phyloP scores from a whole-genome alignment of 2,888 invertebrate genomes.

The Synanthedon tipuliformis region DNA sequence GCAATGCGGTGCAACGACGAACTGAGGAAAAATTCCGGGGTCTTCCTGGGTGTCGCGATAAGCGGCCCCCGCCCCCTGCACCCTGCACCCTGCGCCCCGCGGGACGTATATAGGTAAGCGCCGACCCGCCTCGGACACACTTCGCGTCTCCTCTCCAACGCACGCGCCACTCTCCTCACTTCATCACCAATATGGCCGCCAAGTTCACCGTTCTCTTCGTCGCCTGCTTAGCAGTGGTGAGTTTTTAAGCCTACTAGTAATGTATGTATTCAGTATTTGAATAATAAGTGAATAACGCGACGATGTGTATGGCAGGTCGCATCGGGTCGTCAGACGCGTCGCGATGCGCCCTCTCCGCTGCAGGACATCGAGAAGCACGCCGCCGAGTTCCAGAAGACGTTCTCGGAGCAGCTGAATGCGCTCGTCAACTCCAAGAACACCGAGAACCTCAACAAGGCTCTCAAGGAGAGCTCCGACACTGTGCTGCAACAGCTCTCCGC shows the following conservation, averaged over 20 bases:
- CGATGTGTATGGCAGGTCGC: not conserved
- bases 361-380: slow-evolving; percentile 46
- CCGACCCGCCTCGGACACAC: slow-evolving; percentile 15
- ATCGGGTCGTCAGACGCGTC: slow-evolving; percentile 24
- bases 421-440: slow-evolving; percentile 45
- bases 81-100: slow-evolving; percentile 4
- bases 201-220: slow-evolving; percentile 34
- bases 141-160: slow-evolving; percentile 12
- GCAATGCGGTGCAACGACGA: not conserved
- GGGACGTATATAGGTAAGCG: not conserved
- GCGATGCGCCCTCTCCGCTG: slow-evolving; percentile 32
- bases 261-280: too few relatives aligned
- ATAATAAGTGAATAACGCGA: too few relatives aligned
- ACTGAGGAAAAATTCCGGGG: not conserved
- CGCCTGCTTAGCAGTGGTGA: slow-evolving; percentile 50
- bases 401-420: slow-evolving; percentile 33
- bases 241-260: slow-evolving; percentile 7
- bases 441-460: slow-evolving; percentile 38
- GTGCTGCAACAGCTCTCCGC: slow-evolving; percentile 35
- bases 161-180: slow-evolving; percentile 20
- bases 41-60: not conserved
- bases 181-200: slow-evolving; percentile 28
- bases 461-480: slow-evolving; percentile 44
- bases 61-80: slow-evolving; percentile 5
- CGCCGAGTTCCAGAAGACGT: slow-evolving; percentile 37